Evolutionary conservation across 2,888 invertebrate genomes (phyloP), one percentile per base, ranked within the genome.

Genomic region (Ernsta delagoae): DNA sequence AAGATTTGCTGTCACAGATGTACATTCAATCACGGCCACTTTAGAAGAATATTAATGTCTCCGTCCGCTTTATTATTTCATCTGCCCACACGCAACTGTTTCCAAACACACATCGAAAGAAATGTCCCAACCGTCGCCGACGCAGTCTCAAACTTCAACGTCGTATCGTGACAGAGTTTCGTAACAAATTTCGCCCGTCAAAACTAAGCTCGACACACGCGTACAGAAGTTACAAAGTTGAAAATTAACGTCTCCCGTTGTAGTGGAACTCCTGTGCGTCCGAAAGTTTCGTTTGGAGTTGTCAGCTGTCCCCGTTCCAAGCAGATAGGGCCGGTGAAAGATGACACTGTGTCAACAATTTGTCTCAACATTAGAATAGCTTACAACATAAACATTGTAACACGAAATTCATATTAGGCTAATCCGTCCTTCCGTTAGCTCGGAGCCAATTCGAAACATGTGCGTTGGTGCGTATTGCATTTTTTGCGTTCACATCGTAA

Each of bases 311-410:
- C 83, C 77, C 78, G 79, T 85, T 84, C 75, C 78, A 81, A 75
- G 81, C 88, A 90, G 89, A 89, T 89, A 89, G 85, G 87, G 83
- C 87, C 86, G 83, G 84, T 87, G 92, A 90, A 92, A 92, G 85
- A 88, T 85, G 92, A 92, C 85, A 90, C 91, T 87, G 80, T 83
- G 88, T 89, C 87, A 92, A 91, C 92, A 93, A 91, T 90, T 91
- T 91, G 91, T 90, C 84, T 85, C 84, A 85, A 80, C 88, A 90
- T 89, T 24, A 89, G 82, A 82, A 84, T 86, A 85, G 78, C 84
- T 87, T 88, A 85, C 87, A 88, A 92, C 81, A 87, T 83, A 92
- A 92, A 92, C 90, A 91, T 72, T 77, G 83, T 81, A 85, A 82
- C 88, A 90, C 92, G 90, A 86, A 91, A 85, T 84, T 86, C 84